Evolutionary conservation across 2,888 invertebrate genomes (phyloP).

Genomic region (Hydropsyche betteni): DNA sequence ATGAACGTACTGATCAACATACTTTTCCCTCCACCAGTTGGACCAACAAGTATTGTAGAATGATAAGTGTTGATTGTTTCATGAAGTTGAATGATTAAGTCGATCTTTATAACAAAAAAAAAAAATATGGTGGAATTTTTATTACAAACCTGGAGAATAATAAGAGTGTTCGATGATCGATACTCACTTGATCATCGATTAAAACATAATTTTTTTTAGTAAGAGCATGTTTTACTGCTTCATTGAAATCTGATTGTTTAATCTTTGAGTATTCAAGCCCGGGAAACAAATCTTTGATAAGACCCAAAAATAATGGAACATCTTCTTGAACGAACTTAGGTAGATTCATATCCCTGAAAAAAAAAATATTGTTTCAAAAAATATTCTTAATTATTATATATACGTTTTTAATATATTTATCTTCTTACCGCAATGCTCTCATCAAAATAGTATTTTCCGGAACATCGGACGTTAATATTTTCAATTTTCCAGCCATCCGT

Average conservation of each 20-base stretch:
- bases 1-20: slow-evolving; percentile 83
- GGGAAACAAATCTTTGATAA: slow-evolving; percentile 90
- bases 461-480: slow-evolving; percentile 79
- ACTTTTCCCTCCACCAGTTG: slow-evolving; percentile 92
- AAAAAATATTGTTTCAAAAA: not conserved
- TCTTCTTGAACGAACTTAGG: slow-evolving; percentile 94
- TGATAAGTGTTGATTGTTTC: slow-evolving; percentile 96
- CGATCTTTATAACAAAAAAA: slow-evolving; percentile 66
- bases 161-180: slow-evolving; percentile 23
- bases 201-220: slow-evolving; percentile 50
- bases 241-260: slow-evolving; percentile 86
- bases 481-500: slow-evolving; percentile 90
- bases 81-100: slow-evolving; percentile 90
- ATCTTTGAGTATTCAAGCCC: slow-evolving; percentile 89
- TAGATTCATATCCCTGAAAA: slow-evolving; percentile 84
- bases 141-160: not conserved
- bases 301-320: slow-evolving; percentile 86
- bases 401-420: not conserved
- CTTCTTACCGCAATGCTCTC: slow-evolving; percentile 75
- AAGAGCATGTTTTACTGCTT: slow-evolving; percentile 77
- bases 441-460: slow-evolving; percentile 89
- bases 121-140: not conserved
- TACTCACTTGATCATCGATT: slow-evolving; percentile 44
- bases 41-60: slow-evolving; percentile 91
- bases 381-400: too few relatives aligned